These are phyloP conservation scores for Tyrannus savana DNA, from an alignment of 2,113 vertebrate species.

Conservation along the genomic window DNA sequence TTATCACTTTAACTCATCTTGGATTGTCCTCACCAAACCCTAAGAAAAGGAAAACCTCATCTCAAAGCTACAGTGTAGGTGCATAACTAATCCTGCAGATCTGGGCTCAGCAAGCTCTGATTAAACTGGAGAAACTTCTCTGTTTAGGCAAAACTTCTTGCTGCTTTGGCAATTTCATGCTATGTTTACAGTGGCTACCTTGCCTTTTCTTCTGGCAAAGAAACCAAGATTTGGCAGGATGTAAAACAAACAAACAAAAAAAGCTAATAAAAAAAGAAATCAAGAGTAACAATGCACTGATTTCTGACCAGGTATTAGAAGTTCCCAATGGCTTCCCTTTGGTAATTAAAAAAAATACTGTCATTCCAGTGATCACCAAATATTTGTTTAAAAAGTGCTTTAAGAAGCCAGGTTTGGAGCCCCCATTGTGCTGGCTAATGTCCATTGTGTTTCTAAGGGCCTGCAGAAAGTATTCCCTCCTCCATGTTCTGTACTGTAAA, in stretches of 20 bases:
- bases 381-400: neutral
- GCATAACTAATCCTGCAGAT: neutral
- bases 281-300: neutral
- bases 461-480: conserved; percentile 11
- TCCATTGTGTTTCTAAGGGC: conserved; percentile 1
- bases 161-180: conserved; percentile 6
- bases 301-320: neutral
- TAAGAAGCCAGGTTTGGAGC: neutral
- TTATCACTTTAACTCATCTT: neutral
- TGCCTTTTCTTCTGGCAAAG: conserved; percentile 15
- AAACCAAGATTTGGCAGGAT: neutral
- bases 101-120: neutral
- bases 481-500: conserved; percentile 8
- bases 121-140: neutral
- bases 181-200: conserved; percentile 16
- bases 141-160: neutral
- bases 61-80: neutral
- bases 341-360: neutral
- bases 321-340: neutral
- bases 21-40: neutral
- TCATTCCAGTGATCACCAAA: neutral
- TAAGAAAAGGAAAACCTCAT: neutral
- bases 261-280: neutral
- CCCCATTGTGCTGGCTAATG: conserved; percentile 17
- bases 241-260: neutral